A percentile compares a stretch with the other conserved stretches of the same genome.
Conservation (phyloP, 2,113 vertebrate species). For the Enhydra lutris region DNA sequence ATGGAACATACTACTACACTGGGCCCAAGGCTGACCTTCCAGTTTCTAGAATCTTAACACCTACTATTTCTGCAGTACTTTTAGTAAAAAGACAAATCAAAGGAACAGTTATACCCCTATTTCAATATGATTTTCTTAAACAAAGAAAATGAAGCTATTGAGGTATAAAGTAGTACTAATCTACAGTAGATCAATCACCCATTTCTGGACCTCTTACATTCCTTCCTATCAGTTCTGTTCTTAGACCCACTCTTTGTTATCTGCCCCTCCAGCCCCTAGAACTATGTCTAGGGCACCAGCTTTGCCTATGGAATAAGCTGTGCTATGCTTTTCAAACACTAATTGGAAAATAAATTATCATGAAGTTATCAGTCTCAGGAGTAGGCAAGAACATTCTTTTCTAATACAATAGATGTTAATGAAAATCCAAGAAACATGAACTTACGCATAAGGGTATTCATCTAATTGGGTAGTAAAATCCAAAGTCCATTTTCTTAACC, state of each 20-base stretch:
- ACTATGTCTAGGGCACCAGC: neutral
- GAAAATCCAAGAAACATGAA: slow-evolving; percentile 18
- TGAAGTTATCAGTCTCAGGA: neutral
- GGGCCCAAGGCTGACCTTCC: neutral
- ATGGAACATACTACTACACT: neutral
- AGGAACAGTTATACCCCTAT: neutral
- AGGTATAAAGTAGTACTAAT: neutral
- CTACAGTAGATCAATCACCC: neutral
- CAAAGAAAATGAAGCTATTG: neutral
- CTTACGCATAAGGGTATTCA: neutral
- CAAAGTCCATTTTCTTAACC: slow-evolving; percentile 10
- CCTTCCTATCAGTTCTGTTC: neutral
- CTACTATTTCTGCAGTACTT: neutral
- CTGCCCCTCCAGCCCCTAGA: neutral
- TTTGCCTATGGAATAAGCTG: neutral
- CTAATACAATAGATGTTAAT: slow-evolving; percentile 10
- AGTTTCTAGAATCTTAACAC: neutral
- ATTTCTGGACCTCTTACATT: neutral
- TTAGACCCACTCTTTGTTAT: neutral
- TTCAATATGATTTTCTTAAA: slow-evolving; percentile 19
- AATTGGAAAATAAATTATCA: neutral
- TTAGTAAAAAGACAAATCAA: slow-evolving; percentile 37
- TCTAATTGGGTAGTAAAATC: neutral
- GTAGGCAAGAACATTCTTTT: neutral
- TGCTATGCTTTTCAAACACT: neutral